Percentiles rank a stretch among this genome's conserved stretches.
phyloP scores from a whole-genome alignment of 2,797 vertebrate genomes.

The Pempheris klunzingeri region DNA sequence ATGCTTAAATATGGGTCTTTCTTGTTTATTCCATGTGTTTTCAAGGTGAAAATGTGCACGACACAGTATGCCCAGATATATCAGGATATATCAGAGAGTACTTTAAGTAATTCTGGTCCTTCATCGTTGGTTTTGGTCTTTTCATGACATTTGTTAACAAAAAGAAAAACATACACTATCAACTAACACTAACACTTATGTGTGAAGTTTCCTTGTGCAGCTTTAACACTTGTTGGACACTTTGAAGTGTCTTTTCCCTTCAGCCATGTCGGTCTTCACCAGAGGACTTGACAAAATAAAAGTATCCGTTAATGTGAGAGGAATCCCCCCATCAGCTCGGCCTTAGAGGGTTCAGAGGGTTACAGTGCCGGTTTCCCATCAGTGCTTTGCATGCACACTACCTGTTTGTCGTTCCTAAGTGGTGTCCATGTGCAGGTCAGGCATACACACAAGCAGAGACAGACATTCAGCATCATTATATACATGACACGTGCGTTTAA shows the following conservation, averaged over 20 bases:
- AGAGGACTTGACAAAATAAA: not conserved
- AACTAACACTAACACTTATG: too few species aligned
- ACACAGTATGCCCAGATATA: too few species aligned
- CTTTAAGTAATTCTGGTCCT: too few species aligned
- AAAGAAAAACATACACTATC: not conserved
- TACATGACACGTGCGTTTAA: not conserved
- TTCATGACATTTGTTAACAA: not conserved
- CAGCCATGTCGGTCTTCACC: not conserved
- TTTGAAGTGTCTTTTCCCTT: constrained; percentile 6
- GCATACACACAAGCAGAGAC: constrained; percentile 28
- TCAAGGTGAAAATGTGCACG: too few species aligned
- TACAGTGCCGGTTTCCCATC: not conserved
- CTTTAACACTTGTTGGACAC: constrained; percentile 26
- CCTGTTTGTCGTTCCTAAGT: constrained; percentile 48
- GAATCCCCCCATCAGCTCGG: not conserved
- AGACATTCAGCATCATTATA: constrained; percentile 26
- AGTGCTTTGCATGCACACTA: constrained; percentile 1
- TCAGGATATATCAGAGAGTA: too few species aligned
- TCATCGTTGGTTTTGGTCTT: not conserved
- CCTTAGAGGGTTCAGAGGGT: not conserved
- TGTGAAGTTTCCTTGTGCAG: not conserved
- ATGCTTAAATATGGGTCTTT: too few species aligned
- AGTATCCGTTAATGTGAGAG: constrained; percentile 1
- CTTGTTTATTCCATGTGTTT: too few species aligned
- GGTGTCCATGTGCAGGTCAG: constrained; percentile 14